Evolutionary conservation across 2,797 vertebrate genomes (phyloP).

Genomic region (Gallinago stenura): DNA sequence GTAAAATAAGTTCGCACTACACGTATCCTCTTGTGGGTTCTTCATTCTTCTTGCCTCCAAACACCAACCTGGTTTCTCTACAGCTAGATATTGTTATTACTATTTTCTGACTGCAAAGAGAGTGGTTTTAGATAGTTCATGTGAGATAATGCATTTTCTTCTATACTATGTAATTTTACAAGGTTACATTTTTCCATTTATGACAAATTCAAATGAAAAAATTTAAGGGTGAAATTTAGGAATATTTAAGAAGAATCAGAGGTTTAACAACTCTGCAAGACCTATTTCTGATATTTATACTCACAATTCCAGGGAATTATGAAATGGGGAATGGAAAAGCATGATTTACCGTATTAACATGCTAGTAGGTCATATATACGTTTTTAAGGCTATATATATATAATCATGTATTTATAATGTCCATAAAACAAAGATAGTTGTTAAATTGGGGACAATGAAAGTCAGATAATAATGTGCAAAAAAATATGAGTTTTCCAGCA

Average conservation of each 20-base stretch:
- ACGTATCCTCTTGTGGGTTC: neutral
- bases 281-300: neutral
- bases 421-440: neutral
- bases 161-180: neutral
- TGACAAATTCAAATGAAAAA: neutral
- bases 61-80: neutral
- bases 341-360: neutral
- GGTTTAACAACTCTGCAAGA: neutral
- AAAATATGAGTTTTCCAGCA: neutral
- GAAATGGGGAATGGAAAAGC: neutral
- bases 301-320: neutral
- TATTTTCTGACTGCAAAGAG: neutral
- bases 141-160: neutral
- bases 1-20: neutral
- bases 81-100: neutral
- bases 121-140: accelerated
- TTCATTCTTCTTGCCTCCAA: neutral
- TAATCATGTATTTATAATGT: neutral
- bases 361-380: too few species aligned
- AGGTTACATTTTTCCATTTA: neutral
- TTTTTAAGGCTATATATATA: neutral
- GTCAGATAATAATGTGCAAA: neutral
- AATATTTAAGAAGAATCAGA: neutral
- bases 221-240: neutral
- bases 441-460: neutral